These are phyloP conservation scores for Cheilosia urbana DNA, from an alignment of 2,888 invertebrate genomes.

Conservation along the genomic window DNA sequence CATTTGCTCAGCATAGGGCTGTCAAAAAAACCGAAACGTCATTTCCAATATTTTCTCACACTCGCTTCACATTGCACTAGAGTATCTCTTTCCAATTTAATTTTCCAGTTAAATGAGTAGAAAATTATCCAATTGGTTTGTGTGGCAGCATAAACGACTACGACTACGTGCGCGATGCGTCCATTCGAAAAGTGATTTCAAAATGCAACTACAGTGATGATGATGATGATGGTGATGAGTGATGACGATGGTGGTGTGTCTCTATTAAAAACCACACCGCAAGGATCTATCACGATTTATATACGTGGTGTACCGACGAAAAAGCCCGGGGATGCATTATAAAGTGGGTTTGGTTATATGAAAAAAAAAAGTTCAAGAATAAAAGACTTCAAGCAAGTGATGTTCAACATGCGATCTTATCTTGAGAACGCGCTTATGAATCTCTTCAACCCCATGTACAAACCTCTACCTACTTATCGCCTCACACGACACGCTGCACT, in stretches of 20 bases:
- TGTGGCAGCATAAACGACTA: conserved; percentile 49
- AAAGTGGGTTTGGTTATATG: background rate
- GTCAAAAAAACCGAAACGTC: conserved; percentile 16
- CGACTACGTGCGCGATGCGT: conserved; percentile 41
- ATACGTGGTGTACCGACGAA: background rate
- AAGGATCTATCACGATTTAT: conserved; percentile 13
- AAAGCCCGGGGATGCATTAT: background rate
- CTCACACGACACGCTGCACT: conserved; percentile 22
- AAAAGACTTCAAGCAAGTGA: conserved; percentile 9
- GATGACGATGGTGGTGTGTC: conserved; percentile 2
- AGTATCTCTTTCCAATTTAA: conserved; percentile 75
- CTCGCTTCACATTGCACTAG: conserved; percentile 27
- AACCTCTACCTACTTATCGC: background rate
- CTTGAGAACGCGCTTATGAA: background rate
- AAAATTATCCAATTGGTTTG: conserved; percentile 77
- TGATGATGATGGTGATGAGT: background rate
- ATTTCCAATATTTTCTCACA: conserved; percentile 7
- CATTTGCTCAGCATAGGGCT: background rate
- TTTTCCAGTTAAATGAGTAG: conserved; percentile 79
- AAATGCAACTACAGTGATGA: conserved; percentile 18
- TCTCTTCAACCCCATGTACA: background rate
- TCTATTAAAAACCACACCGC: conserved; percentile 30
- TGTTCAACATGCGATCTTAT: conserved; percentile 48
- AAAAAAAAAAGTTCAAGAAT: background rate
- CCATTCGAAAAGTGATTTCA: conserved; percentile 45